These are phyloP conservation scores for Mallateleia sp. DNA, from an alignment of 2,888 invertebrate genomes.

Conservation along the genomic window DNA sequence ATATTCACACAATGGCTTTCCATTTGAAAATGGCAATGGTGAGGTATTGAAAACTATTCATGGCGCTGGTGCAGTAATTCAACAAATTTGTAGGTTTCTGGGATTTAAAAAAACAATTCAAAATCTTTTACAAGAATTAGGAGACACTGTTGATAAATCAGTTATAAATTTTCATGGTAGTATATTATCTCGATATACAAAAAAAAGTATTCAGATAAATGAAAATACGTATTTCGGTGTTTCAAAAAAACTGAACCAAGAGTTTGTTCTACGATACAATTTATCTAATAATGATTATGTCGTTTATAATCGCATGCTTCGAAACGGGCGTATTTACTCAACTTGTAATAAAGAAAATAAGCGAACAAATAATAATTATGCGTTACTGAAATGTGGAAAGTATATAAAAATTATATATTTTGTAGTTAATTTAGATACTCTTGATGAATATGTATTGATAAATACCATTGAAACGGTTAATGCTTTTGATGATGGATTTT, in stretches of 20 bases:
- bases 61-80: conserved; percentile 52
- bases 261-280: background rate
- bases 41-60: conserved; percentile 54
- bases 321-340: conserved; percentile 27
- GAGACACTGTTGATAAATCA: background rate
- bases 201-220: conserved; percentile 5
- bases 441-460: conserved; percentile 23
- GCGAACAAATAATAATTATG: conserved; percentile 40
- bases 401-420: conserved; percentile 30
- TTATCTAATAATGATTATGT: background rate
- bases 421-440: conserved; percentile 19
- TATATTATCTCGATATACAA: background rate
- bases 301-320: conserved; percentile 28
- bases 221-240: conserved; percentile 33
- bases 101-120: conserved; percentile 18
- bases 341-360: conserved; percentile 25
- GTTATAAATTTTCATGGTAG: conserved; percentile 5
- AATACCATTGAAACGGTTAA: conserved; percentile 14
- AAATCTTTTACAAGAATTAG: conserved; percentile 12
- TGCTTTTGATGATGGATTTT: background rate
- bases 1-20: conserved; percentile 69
- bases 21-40: conserved; percentile 73
- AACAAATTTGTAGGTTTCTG: conserved; percentile 25
- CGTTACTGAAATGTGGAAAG: conserved; percentile 4
- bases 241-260: background rate